Evolutionary conservation across 2,113 vertebrate genomes (phyloP).

Genomic region (Melanerpes formicivorus): DNA sequence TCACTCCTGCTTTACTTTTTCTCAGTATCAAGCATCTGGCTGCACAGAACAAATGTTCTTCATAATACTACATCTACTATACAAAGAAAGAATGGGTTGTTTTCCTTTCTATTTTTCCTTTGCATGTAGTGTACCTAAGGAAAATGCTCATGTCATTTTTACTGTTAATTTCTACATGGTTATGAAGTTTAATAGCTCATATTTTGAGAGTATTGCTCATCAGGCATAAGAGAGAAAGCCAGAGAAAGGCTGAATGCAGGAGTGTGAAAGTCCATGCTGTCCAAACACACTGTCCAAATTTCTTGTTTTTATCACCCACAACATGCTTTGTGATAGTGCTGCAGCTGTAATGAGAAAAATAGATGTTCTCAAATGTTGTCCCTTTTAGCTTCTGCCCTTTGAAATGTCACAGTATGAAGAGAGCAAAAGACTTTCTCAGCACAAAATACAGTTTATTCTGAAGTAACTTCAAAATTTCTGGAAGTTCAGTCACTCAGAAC

Average conservation of each 20-base stretch:
- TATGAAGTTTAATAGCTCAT: slow-evolving; percentile 51
- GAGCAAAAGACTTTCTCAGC: not conserved
- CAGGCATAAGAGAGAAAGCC: slow-evolving; percentile 3
- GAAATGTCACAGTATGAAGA: slow-evolving; percentile 16
- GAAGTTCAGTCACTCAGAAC: not conserved
- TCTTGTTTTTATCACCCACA: slow-evolving; percentile 51
- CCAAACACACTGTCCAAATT: slow-evolving; percentile 52
- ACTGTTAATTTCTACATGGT: slow-evolving; percentile 22
- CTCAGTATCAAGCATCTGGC: not conserved
- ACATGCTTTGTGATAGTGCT: not conserved
- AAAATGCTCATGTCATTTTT: slow-evolving; percentile 51
- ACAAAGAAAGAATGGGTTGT: not conserved
- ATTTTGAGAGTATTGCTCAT: slow-evolving; percentile 40
- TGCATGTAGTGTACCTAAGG: slow-evolving; percentile 8
- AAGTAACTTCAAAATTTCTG: not conserved
- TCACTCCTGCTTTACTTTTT: not conserved
- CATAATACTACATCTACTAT: not conserved
- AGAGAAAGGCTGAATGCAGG: not conserved
- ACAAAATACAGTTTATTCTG: not conserved
- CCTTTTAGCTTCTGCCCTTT: slow-evolving; percentile 25
- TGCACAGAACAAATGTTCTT: not conserved
- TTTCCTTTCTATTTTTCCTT: not conserved
- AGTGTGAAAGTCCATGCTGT: not conserved
- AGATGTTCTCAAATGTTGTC: slow-evolving; percentile 38
- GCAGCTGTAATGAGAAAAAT: slow-evolving; percentile 55